phyloP scores from a whole-genome alignment of 2,888 invertebrate genomes.

The Aromia moschata region DNA sequence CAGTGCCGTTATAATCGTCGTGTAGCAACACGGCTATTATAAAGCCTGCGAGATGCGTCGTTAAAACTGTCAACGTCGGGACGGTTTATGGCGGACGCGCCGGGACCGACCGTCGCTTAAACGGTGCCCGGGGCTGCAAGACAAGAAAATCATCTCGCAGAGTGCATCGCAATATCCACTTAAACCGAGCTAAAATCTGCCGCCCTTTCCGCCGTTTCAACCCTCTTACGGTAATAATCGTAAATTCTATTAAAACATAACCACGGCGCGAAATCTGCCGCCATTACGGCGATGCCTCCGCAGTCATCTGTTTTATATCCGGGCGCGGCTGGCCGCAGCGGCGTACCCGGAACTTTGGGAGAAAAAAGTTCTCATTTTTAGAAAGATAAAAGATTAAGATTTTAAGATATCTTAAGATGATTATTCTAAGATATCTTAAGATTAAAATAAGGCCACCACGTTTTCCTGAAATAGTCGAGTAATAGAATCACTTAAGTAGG shows the following conservation, averaged over 20 bases:
- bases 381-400: too few relatives aligned
- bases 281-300: constrained; percentile 62
- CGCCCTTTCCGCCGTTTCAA: constrained; percentile 53
- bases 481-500: too few relatives aligned
- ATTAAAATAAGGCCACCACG: too few relatives aligned
- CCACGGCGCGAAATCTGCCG: constrained; percentile 66
- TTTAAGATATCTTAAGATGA: too few relatives aligned
- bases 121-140: constrained; percentile 22
- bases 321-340: constrained; percentile 19
- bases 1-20: background rate
- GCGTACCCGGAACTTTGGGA: too few relatives aligned
- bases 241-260: constrained; percentile 67
- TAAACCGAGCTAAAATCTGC: constrained; percentile 59
- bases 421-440: too few relatives aligned
- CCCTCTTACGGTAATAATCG: constrained; percentile 63
- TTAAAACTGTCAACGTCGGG: constrained; percentile 11
- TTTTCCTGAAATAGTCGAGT: too few relatives aligned
- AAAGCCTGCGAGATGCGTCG: background rate
- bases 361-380: too few relatives aligned
- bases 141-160: constrained; percentile 57
- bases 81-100: constrained; percentile 7
- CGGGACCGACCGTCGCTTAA: constrained; percentile 12
- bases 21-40: background rate
- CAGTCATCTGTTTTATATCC: constrained; percentile 63
- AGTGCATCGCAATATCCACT: constrained; percentile 60